phyloP scores from a whole-genome alignment of 1,140 invertebrate genomes.

The Cydia fagiglandana region DNA sequence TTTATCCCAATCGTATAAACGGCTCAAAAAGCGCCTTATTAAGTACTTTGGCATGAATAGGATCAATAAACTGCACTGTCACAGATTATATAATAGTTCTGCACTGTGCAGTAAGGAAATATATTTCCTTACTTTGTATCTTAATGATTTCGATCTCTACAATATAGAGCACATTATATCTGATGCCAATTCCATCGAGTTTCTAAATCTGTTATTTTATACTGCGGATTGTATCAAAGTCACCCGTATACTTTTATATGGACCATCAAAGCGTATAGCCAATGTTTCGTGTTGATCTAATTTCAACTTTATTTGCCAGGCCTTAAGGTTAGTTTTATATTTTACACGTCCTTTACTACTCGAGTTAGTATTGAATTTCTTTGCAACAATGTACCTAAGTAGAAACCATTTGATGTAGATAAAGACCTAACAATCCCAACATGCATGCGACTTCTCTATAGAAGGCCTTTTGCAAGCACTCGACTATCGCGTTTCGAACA shows the following conservation, averaged over 20 bases:
- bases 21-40: neutral
- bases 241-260: neutral
- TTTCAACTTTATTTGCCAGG: neutral
- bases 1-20: neutral
- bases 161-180: neutral
- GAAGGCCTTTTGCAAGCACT: slow-evolving; percentile 3
- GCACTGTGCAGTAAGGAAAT: neutral
- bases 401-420: neutral
- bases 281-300: neutral
- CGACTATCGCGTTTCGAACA: neutral
- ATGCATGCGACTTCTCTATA: neutral
- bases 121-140: neutral
- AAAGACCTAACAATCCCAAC: neutral
- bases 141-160: neutral
- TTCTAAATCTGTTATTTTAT: slow-evolving; percentile 19
- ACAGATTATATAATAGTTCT: no score
- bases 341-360: neutral
- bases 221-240: neutral
- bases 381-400: neutral
- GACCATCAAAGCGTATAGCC: neutral
- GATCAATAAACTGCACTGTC: no score
- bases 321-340: neutral
- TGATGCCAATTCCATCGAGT: neutral
- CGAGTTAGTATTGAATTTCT: neutral
- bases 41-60: no score